Evolutionary conservation across 2,113 vertebrate species (phyloP), one percentile per base, ranked within the genome.

Genomic region (Gambusia holbrooki): DNA sequence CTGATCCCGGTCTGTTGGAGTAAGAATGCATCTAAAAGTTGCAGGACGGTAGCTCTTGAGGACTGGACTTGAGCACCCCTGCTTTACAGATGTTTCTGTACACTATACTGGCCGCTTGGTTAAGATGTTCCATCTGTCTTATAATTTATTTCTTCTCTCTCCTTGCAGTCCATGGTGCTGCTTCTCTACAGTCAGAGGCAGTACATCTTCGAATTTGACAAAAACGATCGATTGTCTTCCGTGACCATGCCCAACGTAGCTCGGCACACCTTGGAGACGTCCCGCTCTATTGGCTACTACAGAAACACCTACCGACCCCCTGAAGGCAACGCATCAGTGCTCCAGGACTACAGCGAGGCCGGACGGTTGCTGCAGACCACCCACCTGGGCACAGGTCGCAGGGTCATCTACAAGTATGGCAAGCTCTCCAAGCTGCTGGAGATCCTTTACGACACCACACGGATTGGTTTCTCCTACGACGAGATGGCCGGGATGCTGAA

Each of bases 181-280:
- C 95, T 99, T 4, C 97, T 99, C 40, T 97, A 97, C 88, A 99
- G 97, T 92, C 98, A 99, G 90, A 93, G 97, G 71, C 98, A 99
- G 81, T 99, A 99, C 73, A 99, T 99, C 93, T 99, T 99, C 54
- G 97, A 99, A 87, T 99, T 99, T 42, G 98, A 99, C 89, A 97
- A 97, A 93, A 99, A 98, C 0, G 96, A 99, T 84, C 95, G 96
- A 0, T 94, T 99, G 3, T 97, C 95, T 1, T 98, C 98, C 0
- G 98, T 99, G 85, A 99, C 98, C 2, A 99, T 99, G 98, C 98
- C 98, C 85, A 99, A 98, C 0, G 97, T 98, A 78, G 98, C 97
- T 27, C 95, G 98, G 13, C 97, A 98, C 91, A 98, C 95, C 0
- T 88, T 99, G 67, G 97, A 99, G 90, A 99, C 98, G 69, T 95